These are phyloP conservation scores for Andrena camellia DNA, from an alignment of 2,888 invertebrate genomes.

Conservation along the genomic window DNA sequence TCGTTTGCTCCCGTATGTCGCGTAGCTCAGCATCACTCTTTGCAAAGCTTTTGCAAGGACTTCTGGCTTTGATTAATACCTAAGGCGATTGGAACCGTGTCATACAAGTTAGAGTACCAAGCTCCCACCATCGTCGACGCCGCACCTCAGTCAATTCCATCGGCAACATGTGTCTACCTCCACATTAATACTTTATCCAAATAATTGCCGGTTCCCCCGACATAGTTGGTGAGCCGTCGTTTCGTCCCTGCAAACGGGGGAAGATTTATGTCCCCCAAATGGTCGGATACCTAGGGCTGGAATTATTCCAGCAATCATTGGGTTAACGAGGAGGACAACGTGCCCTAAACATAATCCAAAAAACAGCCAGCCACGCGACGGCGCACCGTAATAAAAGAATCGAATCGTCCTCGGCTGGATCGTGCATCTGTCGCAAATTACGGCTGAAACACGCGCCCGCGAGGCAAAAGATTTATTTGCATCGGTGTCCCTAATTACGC, in stretches of 20 bases:
- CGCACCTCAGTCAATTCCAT: neutral
- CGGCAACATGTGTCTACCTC: slow-evolving; percentile 8
- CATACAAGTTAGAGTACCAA: no score
- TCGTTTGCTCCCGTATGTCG: no score
- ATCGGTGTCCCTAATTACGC: slow-evolving; percentile 44
- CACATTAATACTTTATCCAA: neutral
- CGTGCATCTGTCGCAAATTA: slow-evolving; percentile 44
- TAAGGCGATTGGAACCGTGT: no score
- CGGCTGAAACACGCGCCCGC: neutral
- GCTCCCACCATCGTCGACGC: no score
- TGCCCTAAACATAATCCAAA: slow-evolving; percentile 16
- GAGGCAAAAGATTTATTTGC: slow-evolving; percentile 37
- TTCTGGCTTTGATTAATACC: no score
- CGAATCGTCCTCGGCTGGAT: slow-evolving; percentile 1
- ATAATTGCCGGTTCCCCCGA: slow-evolving; percentile 8
- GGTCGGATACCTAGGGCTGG: slow-evolving; percentile 15
- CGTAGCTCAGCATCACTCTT: no score
- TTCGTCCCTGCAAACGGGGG: neutral
- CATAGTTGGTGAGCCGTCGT: neutral
- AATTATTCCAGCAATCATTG: slow-evolving; percentile 19
- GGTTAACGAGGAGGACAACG: slow-evolving; percentile 14
- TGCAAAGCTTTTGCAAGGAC: no score
- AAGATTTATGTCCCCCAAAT: slow-evolving; percentile 26
- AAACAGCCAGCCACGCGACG: slow-evolving; percentile 16
- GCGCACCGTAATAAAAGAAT: slow-evolving; percentile 19